Evolutionary conservation across 2,113 vertebrate genomes (phyloP), one percentile per base, ranked within the genome.

Genomic region (Hiodon tergisus): DNA sequence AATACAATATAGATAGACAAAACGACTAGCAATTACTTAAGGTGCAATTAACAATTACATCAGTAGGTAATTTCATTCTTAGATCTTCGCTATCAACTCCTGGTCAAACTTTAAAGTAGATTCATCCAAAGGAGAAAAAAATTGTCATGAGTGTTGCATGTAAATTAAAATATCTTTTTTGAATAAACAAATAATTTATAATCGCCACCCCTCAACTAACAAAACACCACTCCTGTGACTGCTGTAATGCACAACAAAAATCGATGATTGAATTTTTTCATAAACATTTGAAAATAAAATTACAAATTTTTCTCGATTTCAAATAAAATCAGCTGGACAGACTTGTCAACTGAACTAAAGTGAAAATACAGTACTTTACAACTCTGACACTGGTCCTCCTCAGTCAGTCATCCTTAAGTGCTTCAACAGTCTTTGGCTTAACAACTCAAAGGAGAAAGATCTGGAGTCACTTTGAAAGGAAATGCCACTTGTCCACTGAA

Each of bases 401-500:
- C 57, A 68, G 47, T 48, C 52, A 53, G 3, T 61, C 53, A 48
- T 50, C 55, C 50, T 55, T 52, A 74, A 75, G 63, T 69, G 75
- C 72, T 72, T 71, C 67, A 50, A 59, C 48, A 0, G 17, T 58
- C 71, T 47, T 67, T 58, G 6, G n/a, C 31, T 78, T 71, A 59
- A 62, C 51, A 52, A 46, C 78, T 71, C 72, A 57, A 79, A 17
- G 14, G n/a, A n/a, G 46, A 52, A 51, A 11, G 16, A 48, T 69
- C 85, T 70, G n/a, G 62, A 72, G 31, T 81, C 75, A 80, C 75
- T 78, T 75, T 72, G 78, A 82, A 61, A 92, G 81, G 82, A 91
- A 93, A 81, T 89, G 83, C 90, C 90, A 93, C 74, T 86, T 90
- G 80, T 91, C 85, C 82, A 92, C 90, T 92, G 84, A 3, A 81